A percentile compares a stretch with the other conserved stretches of the same genome.
These are phyloP conservation scores for Colostygia pectinataria DNA, from an alignment of 2,888 invertebrate species.

Conservation along the genomic window DNA sequence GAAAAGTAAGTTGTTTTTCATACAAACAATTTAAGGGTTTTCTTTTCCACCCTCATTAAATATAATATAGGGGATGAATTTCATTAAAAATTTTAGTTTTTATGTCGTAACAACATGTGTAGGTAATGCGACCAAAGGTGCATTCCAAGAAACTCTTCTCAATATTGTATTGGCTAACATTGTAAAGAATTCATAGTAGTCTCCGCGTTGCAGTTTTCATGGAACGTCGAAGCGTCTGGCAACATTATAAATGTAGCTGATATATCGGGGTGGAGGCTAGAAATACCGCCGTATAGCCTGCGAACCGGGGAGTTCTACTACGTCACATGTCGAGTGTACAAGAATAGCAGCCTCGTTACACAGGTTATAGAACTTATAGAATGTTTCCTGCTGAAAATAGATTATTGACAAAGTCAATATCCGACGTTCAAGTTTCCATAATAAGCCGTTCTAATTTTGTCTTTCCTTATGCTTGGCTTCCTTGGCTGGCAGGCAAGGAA, in stretches of 20 bases:
- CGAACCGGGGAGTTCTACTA: constrained; percentile 46
- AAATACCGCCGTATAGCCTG: constrained; percentile 46
- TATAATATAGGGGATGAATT: too few species aligned
- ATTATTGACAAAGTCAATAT: too few species aligned
- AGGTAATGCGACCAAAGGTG: neutral
- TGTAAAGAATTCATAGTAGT: constrained; percentile 14
- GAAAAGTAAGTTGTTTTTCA: too few species aligned
- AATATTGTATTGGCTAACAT: constrained; percentile 4
- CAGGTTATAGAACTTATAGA: too few species aligned
- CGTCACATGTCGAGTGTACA: constrained; percentile 47
- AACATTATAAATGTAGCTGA: constrained; percentile 39
- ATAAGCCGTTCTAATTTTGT: too few species aligned
- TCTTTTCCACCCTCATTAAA: too few species aligned
- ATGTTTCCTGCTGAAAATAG: neutral
- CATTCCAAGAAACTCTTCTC: neutral
- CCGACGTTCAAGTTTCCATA: constrained; percentile 17
- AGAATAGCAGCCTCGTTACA: constrained; percentile 45
- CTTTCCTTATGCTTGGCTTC: too few species aligned
- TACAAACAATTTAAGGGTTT: too few species aligned
- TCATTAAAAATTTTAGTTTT: too few species aligned
- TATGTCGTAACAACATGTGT: neutral
- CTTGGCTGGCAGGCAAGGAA: too few species aligned
- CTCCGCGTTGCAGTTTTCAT: constrained; percentile 48
- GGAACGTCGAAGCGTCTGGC: constrained; percentile 45
- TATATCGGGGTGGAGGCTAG: constrained; percentile 45